phyloP scores from a whole-genome alignment of 2,113 vertebrate genomes.

The Tragulus kanchil region DNA sequence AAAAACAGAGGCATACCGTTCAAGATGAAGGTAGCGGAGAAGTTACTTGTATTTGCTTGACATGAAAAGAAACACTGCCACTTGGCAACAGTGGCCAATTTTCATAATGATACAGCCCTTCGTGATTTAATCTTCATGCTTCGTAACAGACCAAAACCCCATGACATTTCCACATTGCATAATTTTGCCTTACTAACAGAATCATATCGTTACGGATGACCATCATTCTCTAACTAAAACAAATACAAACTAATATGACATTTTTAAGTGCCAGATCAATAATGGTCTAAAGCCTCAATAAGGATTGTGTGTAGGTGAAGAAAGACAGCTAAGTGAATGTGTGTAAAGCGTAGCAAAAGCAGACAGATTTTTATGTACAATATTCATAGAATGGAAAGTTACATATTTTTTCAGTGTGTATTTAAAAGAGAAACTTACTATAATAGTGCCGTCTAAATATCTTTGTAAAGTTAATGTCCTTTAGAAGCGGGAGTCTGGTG shows the following conservation, averaged over 20 bases:
- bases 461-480: slow-evolving; percentile 85
- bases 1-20: slow-evolving; percentile 34
- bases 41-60: slow-evolving; percentile 12
- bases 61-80: slow-evolving; percentile 48
- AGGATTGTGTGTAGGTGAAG: slow-evolving; percentile 74
- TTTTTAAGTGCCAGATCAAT: slow-evolving; percentile 87
- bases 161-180: slow-evolving; percentile 78
- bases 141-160: slow-evolving; percentile 77
- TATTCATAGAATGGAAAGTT: slow-evolving; percentile 88
- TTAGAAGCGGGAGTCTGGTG: slow-evolving; percentile 79
- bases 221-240: slow-evolving; percentile 67
- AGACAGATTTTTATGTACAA: slow-evolving; percentile 90
- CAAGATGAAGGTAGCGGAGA: slow-evolving; percentile 73
- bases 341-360: slow-evolving; percentile 88
- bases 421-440: slow-evolving; percentile 80
- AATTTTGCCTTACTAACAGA: slow-evolving; percentile 90
- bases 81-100: slow-evolving; percentile 68
- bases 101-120: slow-evolving; percentile 77
- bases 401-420: slow-evolving; percentile 91
- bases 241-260: slow-evolving; percentile 78
- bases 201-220: slow-evolving; percentile 78
- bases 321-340: slow-evolving; percentile 85
- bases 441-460: slow-evolving; percentile 79
- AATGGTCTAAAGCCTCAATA: slow-evolving; percentile 79
- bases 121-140: slow-evolving; percentile 81